Evolutionary conservation across 2,797 vertebrate species (phyloP).

Genomic region (Centropyge bicolor): DNA sequence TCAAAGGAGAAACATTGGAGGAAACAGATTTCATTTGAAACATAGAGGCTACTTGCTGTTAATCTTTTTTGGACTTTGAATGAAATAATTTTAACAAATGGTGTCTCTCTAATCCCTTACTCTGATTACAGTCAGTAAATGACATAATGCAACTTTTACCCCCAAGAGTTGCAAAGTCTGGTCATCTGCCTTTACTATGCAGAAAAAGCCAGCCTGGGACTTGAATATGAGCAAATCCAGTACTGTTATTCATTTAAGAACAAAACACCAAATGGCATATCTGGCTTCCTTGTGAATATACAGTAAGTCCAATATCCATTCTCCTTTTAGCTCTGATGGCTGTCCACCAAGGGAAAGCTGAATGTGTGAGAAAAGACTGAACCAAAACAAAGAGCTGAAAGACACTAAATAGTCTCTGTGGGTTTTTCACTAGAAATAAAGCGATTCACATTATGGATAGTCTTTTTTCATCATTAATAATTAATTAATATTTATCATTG

Average conservation of each 20-base stretch:
- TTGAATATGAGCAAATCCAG: neutral
- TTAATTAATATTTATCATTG: neutral
- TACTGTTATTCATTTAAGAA: neutral
- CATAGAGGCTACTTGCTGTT: neutral
- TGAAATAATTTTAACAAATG: too few relatives aligned
- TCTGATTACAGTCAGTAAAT: neutral
- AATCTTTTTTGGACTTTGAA: neutral
- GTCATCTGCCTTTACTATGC: neutral
- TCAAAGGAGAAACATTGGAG: neutral
- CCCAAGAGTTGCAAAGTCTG: too few relatives aligned
- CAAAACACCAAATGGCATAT: neutral
- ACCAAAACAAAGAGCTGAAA: too few relatives aligned
- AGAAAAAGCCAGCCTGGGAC: neutral
- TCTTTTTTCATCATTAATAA: neutral
- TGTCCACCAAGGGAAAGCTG: too few relatives aligned
- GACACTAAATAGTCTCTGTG: too few relatives aligned
- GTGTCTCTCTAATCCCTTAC: neutral
- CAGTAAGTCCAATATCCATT: too few relatives aligned
- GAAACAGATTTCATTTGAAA: neutral
- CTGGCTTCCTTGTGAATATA: too few relatives aligned
- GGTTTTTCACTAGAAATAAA: neutral
- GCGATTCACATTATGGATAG: neutral
- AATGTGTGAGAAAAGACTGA: too few relatives aligned
- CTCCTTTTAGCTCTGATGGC: too few relatives aligned
- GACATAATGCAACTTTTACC: too few relatives aligned